phyloP scores from a whole-genome alignment of 2,113 vertebrate genomes.

The Mastomys coucha region DNA sequence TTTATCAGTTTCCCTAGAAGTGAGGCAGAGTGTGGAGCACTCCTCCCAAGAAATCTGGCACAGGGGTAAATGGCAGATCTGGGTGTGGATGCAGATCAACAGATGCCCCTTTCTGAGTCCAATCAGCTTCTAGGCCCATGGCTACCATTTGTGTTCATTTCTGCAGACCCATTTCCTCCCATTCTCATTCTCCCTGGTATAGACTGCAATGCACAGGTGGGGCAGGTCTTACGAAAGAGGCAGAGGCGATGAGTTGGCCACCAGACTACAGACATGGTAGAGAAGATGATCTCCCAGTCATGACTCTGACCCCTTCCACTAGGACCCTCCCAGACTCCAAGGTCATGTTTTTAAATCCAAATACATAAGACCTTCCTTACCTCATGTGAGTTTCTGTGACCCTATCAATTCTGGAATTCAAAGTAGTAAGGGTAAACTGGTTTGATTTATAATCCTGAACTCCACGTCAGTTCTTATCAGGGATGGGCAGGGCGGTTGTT shows the following conservation, averaged over 20 bases:
- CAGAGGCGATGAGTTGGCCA: too few relatives aligned
- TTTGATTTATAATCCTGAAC: neutral
- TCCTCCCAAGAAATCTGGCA: neutral
- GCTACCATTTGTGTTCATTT: neutral
- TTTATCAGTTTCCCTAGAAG: neutral
- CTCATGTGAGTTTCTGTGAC: neutral
- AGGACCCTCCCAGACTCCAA: neutral
- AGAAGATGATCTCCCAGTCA: neutral
- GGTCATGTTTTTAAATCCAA: neutral
- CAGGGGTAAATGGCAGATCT: neutral
- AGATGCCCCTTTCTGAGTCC: neutral
- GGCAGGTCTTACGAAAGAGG: neutral
- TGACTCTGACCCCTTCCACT: neutral
- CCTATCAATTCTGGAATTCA: neutral
- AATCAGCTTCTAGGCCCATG: too few relatives aligned
- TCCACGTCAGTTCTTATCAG: neutral
- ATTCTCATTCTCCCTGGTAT: neutral
- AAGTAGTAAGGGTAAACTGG: neutral
- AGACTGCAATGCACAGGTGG: fast-evolving
- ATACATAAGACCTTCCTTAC: too few relatives aligned
- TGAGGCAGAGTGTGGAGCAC: neutral
- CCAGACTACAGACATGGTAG: neutral
- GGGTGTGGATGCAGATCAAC: neutral
- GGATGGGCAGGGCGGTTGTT: too few relatives aligned
- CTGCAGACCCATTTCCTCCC: neutral